These are phyloP conservation scores for Grammomys dolichurus DNA, from an alignment of 2,113 vertebrate species.

Conservation along the genomic window DNA sequence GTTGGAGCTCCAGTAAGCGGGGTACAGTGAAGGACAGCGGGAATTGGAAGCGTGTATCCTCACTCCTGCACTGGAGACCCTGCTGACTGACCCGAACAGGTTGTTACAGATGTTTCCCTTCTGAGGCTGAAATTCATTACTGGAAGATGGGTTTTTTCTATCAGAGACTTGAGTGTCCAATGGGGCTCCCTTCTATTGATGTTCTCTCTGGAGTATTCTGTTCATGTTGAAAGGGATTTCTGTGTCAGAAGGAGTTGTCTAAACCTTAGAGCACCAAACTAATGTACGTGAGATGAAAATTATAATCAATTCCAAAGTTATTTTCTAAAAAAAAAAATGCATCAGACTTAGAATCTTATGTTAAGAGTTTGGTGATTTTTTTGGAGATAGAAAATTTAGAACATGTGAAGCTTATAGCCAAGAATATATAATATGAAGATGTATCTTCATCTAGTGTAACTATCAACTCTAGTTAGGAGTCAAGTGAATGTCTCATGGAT, in stretches of 20 bases:
- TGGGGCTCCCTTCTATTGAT: not conserved
- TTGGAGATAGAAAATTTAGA: constrained; percentile 16
- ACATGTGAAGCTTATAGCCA: not conserved
- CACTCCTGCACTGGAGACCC: too few relatives aligned
- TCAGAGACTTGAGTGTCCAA: not conserved
- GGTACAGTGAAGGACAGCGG: too few relatives aligned
- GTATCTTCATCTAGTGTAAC: not conserved
- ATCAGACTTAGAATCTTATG: not conserved
- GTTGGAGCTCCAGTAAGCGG: too few relatives aligned
- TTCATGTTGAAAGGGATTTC: not conserved
- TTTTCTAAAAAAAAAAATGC: not conserved
- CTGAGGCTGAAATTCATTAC: not conserved
- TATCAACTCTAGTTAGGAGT: not conserved
- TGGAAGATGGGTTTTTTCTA: not conserved
- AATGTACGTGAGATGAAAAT: not conserved
- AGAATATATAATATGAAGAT: not conserved
- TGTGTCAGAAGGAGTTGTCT: not conserved
- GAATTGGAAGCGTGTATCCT: too few relatives aligned
- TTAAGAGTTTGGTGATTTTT: constrained; percentile 4
- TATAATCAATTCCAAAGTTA: not conserved
- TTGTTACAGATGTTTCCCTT: not conserved
- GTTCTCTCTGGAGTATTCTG: not conserved
- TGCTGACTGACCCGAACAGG: too few relatives aligned
- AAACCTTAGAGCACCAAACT: not conserved
- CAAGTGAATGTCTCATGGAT: constrained; percentile 36